Percentiles rank a stretch among this genome's conserved stretches.
Conservation (phyloP, 2,888 invertebrate genomes). For the Drosophila eohydei region DNA sequence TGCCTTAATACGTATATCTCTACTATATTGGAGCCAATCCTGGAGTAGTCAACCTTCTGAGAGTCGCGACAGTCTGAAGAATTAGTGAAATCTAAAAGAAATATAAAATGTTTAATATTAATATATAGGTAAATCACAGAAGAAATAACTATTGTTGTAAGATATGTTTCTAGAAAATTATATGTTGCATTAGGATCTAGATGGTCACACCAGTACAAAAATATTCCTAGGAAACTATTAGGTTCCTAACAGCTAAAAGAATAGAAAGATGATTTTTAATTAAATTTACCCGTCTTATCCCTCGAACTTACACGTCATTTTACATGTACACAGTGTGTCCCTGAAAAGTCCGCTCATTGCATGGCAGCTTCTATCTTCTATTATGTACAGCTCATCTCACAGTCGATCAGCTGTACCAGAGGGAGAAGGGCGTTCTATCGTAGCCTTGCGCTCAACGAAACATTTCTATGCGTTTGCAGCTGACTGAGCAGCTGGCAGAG, state of each 20-base stretch:
- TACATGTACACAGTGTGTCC: background rate
- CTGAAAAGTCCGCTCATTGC: background rate
- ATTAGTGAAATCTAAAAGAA: background rate
- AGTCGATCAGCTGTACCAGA: constrained; percentile 48
- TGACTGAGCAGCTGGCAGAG: constrained; percentile 52
- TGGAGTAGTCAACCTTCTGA: background rate
- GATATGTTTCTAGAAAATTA: too few relatives aligned
- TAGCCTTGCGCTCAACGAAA: constrained; percentile 20
- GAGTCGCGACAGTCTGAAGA: background rate
- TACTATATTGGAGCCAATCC: background rate
- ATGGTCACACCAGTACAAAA: too few relatives aligned
- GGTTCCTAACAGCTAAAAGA: too few relatives aligned
- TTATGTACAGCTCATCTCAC: constrained; percentile 54
- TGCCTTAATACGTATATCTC: background rate
- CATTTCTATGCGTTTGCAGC: constrained; percentile 60
- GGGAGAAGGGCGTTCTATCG: constrained; percentile 2
- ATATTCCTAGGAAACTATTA: too few relatives aligned
- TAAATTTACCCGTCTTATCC: background rate
- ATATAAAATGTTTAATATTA: background rate
- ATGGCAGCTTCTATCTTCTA: constrained; percentile 31
- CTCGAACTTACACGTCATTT: constrained; percentile 6
- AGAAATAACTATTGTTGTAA: too few relatives aligned
- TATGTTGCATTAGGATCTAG: too few relatives aligned
- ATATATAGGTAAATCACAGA: background rate
- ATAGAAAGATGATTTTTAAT: too few relatives aligned